Percentiles rank a stretch among this genome's conserved stretches.
phyloP scores from a whole-genome alignment of 1,140 invertebrate species.

The Drosophila takahashii region DNA sequence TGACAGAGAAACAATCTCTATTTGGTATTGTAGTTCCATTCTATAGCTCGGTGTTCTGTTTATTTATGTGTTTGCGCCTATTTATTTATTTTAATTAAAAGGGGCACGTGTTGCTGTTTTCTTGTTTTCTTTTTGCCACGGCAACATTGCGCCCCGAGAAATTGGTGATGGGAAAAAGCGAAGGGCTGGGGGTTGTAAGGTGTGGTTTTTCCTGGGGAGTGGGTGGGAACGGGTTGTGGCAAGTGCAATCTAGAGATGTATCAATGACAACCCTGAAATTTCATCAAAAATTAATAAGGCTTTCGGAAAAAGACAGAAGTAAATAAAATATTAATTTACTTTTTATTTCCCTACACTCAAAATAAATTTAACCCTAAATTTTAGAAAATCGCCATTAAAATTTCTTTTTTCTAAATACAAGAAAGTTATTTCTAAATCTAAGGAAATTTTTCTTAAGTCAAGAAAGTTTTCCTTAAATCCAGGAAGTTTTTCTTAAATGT shows the following conservation, averaged over 20 bases:
- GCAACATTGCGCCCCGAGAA: conserved; percentile 47
- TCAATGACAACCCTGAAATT: conserved; percentile 32
- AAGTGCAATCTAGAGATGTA: conserved; percentile 36
- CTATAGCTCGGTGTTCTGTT: conserved; percentile 33
- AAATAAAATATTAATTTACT: not conserved
- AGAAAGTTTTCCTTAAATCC: too few relatives aligned
- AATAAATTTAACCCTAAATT: too few relatives aligned
- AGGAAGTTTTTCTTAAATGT: too few relatives aligned
- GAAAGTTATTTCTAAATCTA: too few relatives aligned
- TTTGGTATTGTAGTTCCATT: conserved; percentile 51
- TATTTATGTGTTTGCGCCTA: conserved; percentile 69
- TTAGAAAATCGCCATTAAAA: too few relatives aligned
- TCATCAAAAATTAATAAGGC: not conserved
- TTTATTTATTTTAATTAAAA: conserved; percentile 84
- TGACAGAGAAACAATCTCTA: conserved; percentile 61
- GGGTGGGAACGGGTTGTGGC: conserved; percentile 56
- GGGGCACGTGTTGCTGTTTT: conserved; percentile 79
- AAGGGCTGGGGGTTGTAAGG: conserved; percentile 11
- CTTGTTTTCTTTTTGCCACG: conserved; percentile 69
- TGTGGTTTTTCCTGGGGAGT: conserved; percentile 6
- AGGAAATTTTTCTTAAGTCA: too few relatives aligned
- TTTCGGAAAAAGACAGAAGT: not conserved
- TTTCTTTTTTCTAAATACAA: too few relatives aligned
- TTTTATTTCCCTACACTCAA: too few relatives aligned
- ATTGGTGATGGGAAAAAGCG: not conserved